Conservation (phyloP, 37 sponge, comb jelly and placozoan species). For the Hormiphora californensis region DNA sequence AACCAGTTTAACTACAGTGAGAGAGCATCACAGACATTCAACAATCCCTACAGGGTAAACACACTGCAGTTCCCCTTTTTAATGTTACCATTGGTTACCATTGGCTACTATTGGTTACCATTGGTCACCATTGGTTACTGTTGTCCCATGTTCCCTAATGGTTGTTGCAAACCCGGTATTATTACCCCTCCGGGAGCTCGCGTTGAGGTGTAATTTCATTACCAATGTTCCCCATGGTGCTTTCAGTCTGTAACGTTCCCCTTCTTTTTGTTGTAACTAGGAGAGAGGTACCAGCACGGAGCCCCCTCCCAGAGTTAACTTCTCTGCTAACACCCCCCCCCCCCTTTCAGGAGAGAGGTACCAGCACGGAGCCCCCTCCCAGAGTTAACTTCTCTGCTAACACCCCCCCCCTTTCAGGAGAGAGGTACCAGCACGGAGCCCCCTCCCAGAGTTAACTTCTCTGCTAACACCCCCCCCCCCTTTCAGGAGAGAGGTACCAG, state of each 20-base stretch:
- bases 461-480: conserved; percentile 76
- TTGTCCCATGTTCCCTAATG: too few species aligned
- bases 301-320: conserved; percentile 78
- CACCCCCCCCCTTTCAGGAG: conserved; percentile 59
- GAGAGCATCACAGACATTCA: conserved; percentile 89
- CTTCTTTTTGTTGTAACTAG: conserved; percentile 57
- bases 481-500: conserved; percentile 73
- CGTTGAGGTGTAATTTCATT: conserved; percentile 75
- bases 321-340: not conserved
- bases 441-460: conserved; percentile 80
- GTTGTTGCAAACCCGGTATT: too few species aligned
- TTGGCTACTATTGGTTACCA: too few species aligned
- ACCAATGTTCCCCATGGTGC: conserved; percentile 84
- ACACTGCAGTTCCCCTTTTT: too few species aligned
- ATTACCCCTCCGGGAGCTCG: too few species aligned
- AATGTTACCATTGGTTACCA: too few species aligned
- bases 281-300: conserved; percentile 86
- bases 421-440: conserved; percentile 84
- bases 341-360: conserved; percentile 70
- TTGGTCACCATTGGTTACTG: too few species aligned
- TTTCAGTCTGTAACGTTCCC: not conserved
- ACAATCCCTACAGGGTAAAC: conserved; percentile 85
- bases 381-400: conserved; percentile 74
- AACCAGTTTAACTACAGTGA: conserved; percentile 97
- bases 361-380: conserved; percentile 90